phyloP scores from a whole-genome alignment of 2,113 vertebrate genomes.

The Brachirus orientalis region DNA sequence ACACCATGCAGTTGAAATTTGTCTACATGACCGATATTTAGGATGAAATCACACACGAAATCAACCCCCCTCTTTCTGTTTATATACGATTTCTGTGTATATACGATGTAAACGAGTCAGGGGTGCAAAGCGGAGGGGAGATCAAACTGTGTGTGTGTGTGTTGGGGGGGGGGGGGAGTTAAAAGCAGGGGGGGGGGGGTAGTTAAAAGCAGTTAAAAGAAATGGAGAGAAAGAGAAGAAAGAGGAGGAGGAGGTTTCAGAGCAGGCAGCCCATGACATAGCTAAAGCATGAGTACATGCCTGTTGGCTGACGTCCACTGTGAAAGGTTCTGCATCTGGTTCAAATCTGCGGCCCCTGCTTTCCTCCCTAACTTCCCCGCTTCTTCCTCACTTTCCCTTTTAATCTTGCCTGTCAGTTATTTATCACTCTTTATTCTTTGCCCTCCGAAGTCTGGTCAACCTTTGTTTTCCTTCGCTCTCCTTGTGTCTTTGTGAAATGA shows the following conservation, averaged over 20 bases:
- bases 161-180: neutral
- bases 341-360: constrained; percentile 68
- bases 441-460: neutral
- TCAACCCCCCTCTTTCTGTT: constrained; percentile 15
- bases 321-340: constrained; percentile 79
- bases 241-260: constrained; percentile 51
- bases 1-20: no score
- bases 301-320: constrained; percentile 78
- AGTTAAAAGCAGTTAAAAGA: constrained; percentile 27
- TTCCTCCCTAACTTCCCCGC: constrained; percentile 16
- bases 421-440: neutral
- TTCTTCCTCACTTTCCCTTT: constrained; percentile 1
- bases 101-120: constrained; percentile 11
- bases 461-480: neutral
- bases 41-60: neutral
- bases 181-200: constrained; percentile 2
- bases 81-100: constrained; percentile 25
- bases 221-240: constrained; percentile 3
- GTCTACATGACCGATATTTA: constrained; percentile 15
- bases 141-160: neutral
- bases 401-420: neutral
- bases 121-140: neutral
- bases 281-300: constrained; percentile 83
- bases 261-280: constrained; percentile 77
- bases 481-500: constrained; percentile 1